These are phyloP conservation scores for Pterocles burchelli DNA, from an alignment of 2,113 vertebrate species.

Conservation along the genomic window DNA sequence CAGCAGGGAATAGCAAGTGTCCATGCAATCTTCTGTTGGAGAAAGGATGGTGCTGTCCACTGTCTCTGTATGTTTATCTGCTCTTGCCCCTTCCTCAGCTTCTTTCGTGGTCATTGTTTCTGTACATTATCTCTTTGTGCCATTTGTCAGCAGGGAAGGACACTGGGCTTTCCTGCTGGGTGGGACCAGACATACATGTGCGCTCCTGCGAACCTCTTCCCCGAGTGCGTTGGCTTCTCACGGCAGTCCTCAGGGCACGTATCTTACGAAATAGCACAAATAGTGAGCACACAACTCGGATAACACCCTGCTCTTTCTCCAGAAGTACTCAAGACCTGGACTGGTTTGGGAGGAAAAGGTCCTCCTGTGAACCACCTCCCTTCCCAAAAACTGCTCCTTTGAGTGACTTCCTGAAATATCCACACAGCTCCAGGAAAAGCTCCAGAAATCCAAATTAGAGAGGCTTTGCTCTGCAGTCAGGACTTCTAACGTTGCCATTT, in stretches of 20 bases:
- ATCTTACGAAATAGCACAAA: not conserved
- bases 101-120: not conserved
- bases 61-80: not conserved
- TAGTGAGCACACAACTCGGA: not conserved
- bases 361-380: not conserved
- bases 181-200: not conserved
- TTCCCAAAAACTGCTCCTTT: not conserved
- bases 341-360: not conserved
- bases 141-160: not conserved
- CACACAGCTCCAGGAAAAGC: not conserved
- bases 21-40: not conserved
- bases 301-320: not conserved
- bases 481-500: not conserved
- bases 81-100: not conserved
- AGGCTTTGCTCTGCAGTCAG: not conserved
- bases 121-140: not conserved
- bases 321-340: not conserved
- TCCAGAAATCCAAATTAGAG: not conserved
- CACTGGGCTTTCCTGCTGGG: not conserved
- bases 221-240: fast-evolving
- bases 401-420: not conserved
- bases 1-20: not conserved
- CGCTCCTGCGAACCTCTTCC: not conserved
- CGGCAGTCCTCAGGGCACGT: fast-evolving
- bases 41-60: not conserved